Conservation (phyloP, 2,888 invertebrate species). For the Ophioninae sp. region DNA sequence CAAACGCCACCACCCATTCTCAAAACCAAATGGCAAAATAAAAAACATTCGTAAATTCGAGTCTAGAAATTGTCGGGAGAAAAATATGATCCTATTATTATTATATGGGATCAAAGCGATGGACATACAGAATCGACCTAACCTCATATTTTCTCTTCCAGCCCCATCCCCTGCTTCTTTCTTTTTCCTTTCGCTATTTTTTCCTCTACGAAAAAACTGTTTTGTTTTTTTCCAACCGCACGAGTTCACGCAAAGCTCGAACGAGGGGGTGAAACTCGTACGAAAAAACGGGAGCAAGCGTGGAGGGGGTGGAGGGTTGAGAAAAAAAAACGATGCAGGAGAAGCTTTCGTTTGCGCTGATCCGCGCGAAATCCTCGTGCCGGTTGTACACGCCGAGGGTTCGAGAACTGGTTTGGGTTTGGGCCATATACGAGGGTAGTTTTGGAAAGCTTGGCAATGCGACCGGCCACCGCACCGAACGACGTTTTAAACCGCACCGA, state of each 20-base stretch:
- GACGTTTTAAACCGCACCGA: constrained; percentile 80
- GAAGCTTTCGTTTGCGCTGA: constrained; percentile 77
- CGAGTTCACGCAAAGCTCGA: constrained; percentile 44
- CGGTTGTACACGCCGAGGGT: constrained; percentile 59
- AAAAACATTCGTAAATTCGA: neutral
- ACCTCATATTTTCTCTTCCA: constrained; percentile 10
- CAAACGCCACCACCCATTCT: too few relatives aligned
- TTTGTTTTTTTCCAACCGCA: constrained; percentile 38
- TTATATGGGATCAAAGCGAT: neutral
- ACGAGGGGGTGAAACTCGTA: constrained; percentile 37
- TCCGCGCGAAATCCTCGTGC: constrained; percentile 77
- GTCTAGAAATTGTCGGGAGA: neutral
- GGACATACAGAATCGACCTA: constrained; percentile 14
- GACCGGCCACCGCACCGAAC: constrained; percentile 70
- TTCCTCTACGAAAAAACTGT: constrained; percentile 18
- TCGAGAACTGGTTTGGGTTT: constrained; percentile 51
- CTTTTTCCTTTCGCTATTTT: constrained; percentile 26
- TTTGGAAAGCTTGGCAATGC: constrained; percentile 67
- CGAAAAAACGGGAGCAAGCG: too few relatives aligned
- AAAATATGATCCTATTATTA: constrained; percentile 3
- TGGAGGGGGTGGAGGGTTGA: neutral
- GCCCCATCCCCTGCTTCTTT: neutral
- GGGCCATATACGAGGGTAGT: constrained; percentile 65
- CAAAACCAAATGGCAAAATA: neutral
- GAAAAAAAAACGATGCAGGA: constrained; percentile 56